Evolutionary conservation across 2,888 invertebrate genomes (phyloP).

Genomic region (Mechanitis messenoides): DNA sequence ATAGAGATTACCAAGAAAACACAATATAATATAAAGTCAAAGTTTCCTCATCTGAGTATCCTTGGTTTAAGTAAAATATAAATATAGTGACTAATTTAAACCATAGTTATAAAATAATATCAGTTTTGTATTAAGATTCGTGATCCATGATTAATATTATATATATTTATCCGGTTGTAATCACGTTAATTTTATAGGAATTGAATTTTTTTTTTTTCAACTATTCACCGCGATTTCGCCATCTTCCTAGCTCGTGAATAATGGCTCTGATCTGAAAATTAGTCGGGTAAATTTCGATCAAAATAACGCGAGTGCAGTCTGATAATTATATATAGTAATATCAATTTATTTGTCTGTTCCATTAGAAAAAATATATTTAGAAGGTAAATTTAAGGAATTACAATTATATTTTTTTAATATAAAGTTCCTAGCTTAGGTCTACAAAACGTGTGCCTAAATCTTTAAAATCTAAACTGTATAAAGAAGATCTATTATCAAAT

Average conservation of each 20-base stretch:
- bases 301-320: too few species aligned
- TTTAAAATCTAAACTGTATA: slow-evolving; percentile 22
- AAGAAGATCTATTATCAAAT: slow-evolving; percentile 29
- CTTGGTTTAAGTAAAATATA: slow-evolving; percentile 1
- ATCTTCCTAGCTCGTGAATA: too few species aligned
- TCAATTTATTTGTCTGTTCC: too few species aligned
- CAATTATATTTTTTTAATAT: slow-evolving; percentile 15
- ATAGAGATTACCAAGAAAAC: slow-evolving; percentile 9
- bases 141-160: too few species aligned
- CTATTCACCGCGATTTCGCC: too few species aligned
- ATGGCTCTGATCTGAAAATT: too few species aligned
- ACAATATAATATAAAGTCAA: slow-evolving; percentile 14
- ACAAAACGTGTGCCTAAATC: slow-evolving; percentile 23
- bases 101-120: not conserved
- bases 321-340: too few species aligned
- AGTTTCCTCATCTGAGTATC: slow-evolving; percentile 2
- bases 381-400: slow-evolving; percentile 17
- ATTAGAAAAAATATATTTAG: slow-evolving; percentile 18
- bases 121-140: not conserved
- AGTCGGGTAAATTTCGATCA: too few species aligned
- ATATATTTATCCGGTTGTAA: too few species aligned
- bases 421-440: slow-evolving; percentile 24
- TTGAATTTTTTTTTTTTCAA: too few species aligned
- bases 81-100: slow-evolving; percentile 3
- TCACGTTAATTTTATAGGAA: too few species aligned